Evolutionary conservation across 2,113 vertebrate species (phyloP).

Genomic region (Tragulus kanchil): DNA sequence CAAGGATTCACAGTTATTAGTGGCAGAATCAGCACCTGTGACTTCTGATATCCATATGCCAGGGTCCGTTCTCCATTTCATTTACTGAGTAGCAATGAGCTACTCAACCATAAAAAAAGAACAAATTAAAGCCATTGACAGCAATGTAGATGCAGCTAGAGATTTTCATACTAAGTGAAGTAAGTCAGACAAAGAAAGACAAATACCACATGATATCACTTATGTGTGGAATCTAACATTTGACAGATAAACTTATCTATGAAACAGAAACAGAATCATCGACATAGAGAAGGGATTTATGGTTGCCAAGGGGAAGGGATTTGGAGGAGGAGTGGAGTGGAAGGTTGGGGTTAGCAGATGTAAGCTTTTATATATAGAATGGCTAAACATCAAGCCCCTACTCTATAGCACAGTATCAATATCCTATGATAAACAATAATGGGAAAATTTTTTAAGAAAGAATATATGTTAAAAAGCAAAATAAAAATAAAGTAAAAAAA

Average conservation of each 20-base stretch:
- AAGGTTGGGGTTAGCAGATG: too few species aligned
- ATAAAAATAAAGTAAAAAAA: too few species aligned
- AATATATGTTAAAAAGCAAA: too few species aligned
- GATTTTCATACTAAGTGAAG: background rate
- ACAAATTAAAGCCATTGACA: background rate
- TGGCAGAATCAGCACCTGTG: background rate
- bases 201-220: background rate
- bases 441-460: background rate
- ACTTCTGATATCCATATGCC: background rate
- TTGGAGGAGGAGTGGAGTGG: too few species aligned
- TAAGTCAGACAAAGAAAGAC: background rate
- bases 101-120: background rate
- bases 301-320: too few species aligned
- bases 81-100: background rate
- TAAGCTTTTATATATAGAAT: background rate
- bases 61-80: background rate
- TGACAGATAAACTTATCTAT: background rate
- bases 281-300: too few species aligned
- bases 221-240: background rate
- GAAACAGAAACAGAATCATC: background rate
- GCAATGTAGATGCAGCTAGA: background rate
- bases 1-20: background rate
- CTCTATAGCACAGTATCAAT: background rate
- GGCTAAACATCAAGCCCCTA: background rate
- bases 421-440: background rate